Conservation (phyloP, 2,888 invertebrate species). For the Caenorhabditis auriculariae region DNA sequence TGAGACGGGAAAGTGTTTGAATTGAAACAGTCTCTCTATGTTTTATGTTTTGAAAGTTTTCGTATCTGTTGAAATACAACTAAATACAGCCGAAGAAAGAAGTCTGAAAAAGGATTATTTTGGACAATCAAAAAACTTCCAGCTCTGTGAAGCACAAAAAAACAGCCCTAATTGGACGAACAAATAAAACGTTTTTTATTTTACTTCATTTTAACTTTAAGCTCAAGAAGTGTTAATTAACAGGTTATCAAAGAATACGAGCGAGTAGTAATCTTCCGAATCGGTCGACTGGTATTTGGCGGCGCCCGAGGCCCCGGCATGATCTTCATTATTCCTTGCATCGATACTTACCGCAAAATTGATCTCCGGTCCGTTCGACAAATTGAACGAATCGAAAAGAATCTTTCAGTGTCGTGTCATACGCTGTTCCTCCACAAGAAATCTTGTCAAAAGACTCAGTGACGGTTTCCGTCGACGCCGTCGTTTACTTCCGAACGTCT, state of each 20-base stretch:
- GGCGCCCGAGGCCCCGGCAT: slow-evolving; percentile 79
- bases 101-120: too few species aligned
- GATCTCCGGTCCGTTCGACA: slow-evolving; percentile 73
- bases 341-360: slow-evolving; percentile 84
- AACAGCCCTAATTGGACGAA: too few species aligned
- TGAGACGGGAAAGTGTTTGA: too few species aligned
- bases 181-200: too few species aligned
- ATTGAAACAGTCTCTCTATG: too few species aligned
- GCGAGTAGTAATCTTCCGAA: slow-evolving; percentile 83
- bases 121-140: too few species aligned
- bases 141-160: too few species aligned
- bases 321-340: slow-evolving; percentile 93
- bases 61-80: too few species aligned
- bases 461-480: slow-evolving; percentile 57
- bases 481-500: slow-evolving; percentile 63
- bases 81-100: too few species aligned
- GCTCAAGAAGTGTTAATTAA: too few species aligned
- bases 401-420: slow-evolving; percentile 56
- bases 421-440: slow-evolving; percentile 63
- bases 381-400: neutral
- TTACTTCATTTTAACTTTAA: too few species aligned
- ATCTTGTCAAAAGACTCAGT: slow-evolving; percentile 64
- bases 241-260: slow-evolving; percentile 68
- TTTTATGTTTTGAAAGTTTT: too few species aligned
- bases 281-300: slow-evolving; percentile 77